Conservation (phyloP, 2,888 invertebrate species). For the Leptura quadrifasciata region DNA sequence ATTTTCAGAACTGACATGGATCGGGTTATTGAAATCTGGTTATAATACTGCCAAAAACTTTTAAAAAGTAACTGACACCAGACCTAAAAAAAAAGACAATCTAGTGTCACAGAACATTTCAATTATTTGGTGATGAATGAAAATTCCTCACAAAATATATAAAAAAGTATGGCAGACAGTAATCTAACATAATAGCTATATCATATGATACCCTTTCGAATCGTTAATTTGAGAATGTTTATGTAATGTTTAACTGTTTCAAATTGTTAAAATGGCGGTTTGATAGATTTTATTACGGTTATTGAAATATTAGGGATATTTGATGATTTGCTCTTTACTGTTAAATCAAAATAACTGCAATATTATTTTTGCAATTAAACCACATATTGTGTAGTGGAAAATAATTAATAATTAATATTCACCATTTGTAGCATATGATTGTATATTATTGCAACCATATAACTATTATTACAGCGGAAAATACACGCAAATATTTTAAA, state of each 20-base stretch:
- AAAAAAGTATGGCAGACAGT: too few species aligned
- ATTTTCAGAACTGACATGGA: too few species aligned
- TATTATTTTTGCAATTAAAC: conserved; percentile 5
- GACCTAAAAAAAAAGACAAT: too few species aligned
- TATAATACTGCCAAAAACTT: too few species aligned
- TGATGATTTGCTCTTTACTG: background rate
- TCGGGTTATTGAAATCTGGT: too few species aligned
- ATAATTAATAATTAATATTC: conserved; percentile 2
- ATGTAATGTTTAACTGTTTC: too few species aligned
- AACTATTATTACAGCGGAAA: background rate
- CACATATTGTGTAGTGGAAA: background rate
- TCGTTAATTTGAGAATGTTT: background rate
- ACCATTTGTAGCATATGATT: background rate
- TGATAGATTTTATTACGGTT: background rate
- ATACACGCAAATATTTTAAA: too few species aligned
- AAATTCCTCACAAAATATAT: too few species aligned
- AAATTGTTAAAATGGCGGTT: background rate
- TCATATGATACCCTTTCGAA: background rate
- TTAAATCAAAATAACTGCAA: background rate
- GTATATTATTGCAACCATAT: background rate
- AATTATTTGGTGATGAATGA: too few species aligned
- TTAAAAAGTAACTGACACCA: too few species aligned
- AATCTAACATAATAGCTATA: background rate
- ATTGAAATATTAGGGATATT: background rate
- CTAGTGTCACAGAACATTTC: too few species aligned